Evolutionary conservation across 2,797 vertebrate genomes (phyloP).

Genomic region (Acipenser ruthenus): DNA sequence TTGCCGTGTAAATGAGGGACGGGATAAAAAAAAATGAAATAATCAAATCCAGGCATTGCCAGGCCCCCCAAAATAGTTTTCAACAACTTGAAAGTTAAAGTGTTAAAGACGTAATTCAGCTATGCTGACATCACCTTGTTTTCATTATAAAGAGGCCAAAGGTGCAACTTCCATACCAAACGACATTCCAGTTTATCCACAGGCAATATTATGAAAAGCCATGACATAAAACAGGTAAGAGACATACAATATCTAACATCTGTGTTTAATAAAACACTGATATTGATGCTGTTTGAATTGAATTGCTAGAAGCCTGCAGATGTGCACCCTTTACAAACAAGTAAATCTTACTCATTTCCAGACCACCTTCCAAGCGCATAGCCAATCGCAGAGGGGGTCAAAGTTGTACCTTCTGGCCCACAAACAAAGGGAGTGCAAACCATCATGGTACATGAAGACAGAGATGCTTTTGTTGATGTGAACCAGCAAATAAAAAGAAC

Average conservation of each 20-base stretch:
- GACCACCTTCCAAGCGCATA: too few relatives aligned
- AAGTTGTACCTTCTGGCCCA: too few relatives aligned
- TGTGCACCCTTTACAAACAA: too few relatives aligned
- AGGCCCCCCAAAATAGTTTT: background rate
- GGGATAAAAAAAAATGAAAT: background rate
- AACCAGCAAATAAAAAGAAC: too few relatives aligned
- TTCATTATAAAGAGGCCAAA: conserved; percentile 10
- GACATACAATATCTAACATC: conserved; percentile 25
- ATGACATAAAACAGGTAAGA: conserved; percentile 19
- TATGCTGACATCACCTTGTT: conserved; percentile 14
- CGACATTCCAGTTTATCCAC: conserved; percentile 14
- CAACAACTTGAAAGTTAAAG: background rate
- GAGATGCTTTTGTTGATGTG: too few relatives aligned
- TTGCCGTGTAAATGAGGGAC: background rate
- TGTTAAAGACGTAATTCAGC: conserved; percentile 6
- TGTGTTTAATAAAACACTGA: conserved; percentile 25
- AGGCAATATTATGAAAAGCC: conserved; percentile 12
- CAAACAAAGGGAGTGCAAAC: too few relatives aligned
- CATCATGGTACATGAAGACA: too few relatives aligned
- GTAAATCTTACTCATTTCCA: too few relatives aligned
- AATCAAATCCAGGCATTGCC: too few relatives aligned
- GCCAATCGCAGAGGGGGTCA: too few relatives aligned
- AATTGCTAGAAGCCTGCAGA: too few relatives aligned
- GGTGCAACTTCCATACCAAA: conserved; percentile 1
- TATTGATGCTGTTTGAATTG: too few relatives aligned